Percentiles rank a stretch among this genome's conserved stretches.
Evolutionary conservation across 2,888 invertebrate genomes (phyloP).

Genomic region (Laspeyria flexula): DNA sequence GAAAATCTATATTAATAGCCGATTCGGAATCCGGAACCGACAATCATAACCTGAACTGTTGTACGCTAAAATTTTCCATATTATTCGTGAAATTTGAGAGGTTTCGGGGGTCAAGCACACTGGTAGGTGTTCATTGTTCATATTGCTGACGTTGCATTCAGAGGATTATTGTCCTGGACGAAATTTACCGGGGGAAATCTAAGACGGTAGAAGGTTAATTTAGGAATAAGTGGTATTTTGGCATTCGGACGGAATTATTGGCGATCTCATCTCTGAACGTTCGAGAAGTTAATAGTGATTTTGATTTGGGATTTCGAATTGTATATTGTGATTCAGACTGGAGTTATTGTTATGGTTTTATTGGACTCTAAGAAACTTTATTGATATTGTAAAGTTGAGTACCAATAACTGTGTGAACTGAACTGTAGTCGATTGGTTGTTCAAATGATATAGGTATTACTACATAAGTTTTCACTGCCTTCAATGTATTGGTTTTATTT

Average conservation of each 20-base stretch:
- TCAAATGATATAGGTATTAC: no score
- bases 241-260: conserved; percentile 44
- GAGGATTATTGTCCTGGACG: conserved; percentile 64
- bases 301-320: conserved; percentile 10
- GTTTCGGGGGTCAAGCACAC: conserved; percentile 28
- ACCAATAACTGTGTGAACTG: background rate
- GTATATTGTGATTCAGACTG: background rate
- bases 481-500: no score
- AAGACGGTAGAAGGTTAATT: conserved; percentile 61
- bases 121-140: conserved; percentile 47
- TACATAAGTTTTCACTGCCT: no score
- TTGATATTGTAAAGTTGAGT: background rate
- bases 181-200: conserved; percentile 64
- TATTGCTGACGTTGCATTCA: conserved; percentile 66
- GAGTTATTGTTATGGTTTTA: conserved; percentile 2
- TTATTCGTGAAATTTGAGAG: conserved; percentile 3
- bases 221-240: conserved; percentile 58
- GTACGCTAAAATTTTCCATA: conserved; percentile 7
- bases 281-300: conserved; percentile 15
- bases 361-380: background rate
- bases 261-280: conserved; percentile 29
- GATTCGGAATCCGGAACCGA: conserved; percentile 49
- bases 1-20: conserved; percentile 69
- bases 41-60: conserved; percentile 44
- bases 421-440: background rate